Evolutionary conservation across 2,797 vertebrate genomes (phyloP), one percentile per base, ranked within the genome.

Genomic region (Limosa lapponica): DNA sequence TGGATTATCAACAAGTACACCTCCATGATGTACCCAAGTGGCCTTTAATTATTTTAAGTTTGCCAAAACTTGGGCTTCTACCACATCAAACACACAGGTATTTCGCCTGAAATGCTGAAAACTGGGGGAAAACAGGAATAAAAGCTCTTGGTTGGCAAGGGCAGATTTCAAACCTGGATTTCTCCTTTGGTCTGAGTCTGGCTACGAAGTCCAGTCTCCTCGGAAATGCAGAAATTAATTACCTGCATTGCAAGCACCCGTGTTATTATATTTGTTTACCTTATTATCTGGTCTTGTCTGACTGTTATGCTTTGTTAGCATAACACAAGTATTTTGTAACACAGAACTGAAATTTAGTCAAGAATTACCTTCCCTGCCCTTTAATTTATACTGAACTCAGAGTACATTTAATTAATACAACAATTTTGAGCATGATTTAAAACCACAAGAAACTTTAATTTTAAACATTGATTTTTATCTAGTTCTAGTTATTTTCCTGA

Each of bases 401-500:
- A 30, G 55, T 5, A 43, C n/a, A 20, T 20, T 87, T 89, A 77
- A 87, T 84, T 72, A 91, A 89, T 58, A 6, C 61, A 58, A 52
- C 8, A 1, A 20, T 70, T 92, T 36, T 19, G 57, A 80, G 54
- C 58, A 10, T 44, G 15, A 28, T 39, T 48, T 70, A n/a, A 89
- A 95, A 66, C 64, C 93, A 41, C 91, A 59, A 87, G 74, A 59
- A 91, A 91, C 23, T 66, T 87, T 65, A 39, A 80, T 62, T 79
- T 62, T 2, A 25, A 55, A 41, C 54, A 6, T 3, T 39, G 74
- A 89, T 95, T 88, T 93, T 92, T 79, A 85, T 96, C 91, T 87
- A 43, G 37, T 74, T 84, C 34, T n/a, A 41, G 39, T 36, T 62
- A 5, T 78, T 64, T 87, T 91, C 17, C 82, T 80, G 81, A 66